Evolutionary conservation across 30 jellyfish, hydroid and myxozoan genomes (phyloP).

Genomic region (Sanderia malayensis): DNA sequence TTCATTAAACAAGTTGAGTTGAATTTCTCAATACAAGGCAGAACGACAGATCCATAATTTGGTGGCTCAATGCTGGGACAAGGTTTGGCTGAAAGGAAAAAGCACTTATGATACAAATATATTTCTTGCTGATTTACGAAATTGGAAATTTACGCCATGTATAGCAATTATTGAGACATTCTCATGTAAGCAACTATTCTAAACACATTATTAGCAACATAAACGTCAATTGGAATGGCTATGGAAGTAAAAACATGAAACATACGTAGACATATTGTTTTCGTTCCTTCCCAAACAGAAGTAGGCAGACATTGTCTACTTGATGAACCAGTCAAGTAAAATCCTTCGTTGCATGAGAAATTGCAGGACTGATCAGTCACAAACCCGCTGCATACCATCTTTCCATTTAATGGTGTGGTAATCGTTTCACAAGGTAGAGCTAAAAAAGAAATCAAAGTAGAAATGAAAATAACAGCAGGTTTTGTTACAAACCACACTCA

Average conservation of each 20-base stretch:
- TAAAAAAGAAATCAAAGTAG: neutral
- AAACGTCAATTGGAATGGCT: too few relatives aligned
- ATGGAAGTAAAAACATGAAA: too few relatives aligned
- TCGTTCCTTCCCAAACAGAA: conserved; percentile 21
- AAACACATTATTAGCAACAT: too few relatives aligned
- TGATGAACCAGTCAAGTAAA: conserved; percentile 17
- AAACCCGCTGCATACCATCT: conserved; percentile 24
- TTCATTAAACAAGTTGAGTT: conserved; percentile 15
- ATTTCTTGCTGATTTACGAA: too few relatives aligned
- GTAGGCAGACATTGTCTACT: conserved; percentile 15
- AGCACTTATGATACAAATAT: too few relatives aligned
- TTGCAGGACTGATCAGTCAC: conserved; percentile 26
- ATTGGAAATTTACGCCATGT: too few relatives aligned
- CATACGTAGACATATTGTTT: conserved; percentile 20
- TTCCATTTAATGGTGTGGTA: conserved; percentile 11
- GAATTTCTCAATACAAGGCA: conserved; percentile 25
- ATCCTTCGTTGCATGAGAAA: conserved; percentile 14
- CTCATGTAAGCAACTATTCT: too few relatives aligned
- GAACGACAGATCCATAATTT: conserved; percentile 14
- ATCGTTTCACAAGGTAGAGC: conserved; percentile 46
- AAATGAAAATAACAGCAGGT: neutral
- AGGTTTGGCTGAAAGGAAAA: conserved; percentile 23
- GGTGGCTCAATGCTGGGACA: conserved; percentile 26
- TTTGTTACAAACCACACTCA: too few relatives aligned
- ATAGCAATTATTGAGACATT: too few relatives aligned